Evolutionary conservation across 2,797 vertebrate species (phyloP).

Genomic region (Agapornis canus): DNA sequence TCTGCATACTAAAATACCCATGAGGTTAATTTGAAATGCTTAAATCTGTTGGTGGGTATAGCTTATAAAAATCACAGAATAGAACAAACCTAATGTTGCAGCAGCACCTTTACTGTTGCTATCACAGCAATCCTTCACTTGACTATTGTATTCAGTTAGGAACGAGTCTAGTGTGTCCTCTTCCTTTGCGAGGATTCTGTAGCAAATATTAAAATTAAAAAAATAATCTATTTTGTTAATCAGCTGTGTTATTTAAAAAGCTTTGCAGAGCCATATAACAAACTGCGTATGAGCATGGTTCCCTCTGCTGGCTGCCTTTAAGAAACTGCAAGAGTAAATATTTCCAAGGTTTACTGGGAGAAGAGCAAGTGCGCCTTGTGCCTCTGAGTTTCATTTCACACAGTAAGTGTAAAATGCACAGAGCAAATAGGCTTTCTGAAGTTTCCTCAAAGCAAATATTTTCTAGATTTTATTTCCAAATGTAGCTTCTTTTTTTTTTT

Average conservation of each 20-base stretch:
- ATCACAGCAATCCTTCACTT: neutral
- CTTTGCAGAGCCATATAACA: neutral
- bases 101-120: neutral
- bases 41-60: neutral
- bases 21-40: neutral
- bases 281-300: neutral
- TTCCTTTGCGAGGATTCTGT: neutral
- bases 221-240: neutral
- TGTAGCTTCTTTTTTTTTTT: neutral
- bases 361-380: neutral
- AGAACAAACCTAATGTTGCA: neutral
- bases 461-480: neutral
- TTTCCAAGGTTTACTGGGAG: neutral
- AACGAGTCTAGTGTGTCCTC: neutral
- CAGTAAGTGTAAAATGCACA: neutral
- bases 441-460: neutral
- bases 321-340: neutral
- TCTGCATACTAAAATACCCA: neutral
- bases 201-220: neutral
- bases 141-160: neutral
- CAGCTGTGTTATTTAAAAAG: neutral
- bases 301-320: conserved; percentile 19
- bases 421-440: neutral
- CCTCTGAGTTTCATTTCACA: neutral
- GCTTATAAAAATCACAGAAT: neutral